These are phyloP conservation scores for Aphelocoma californica DNA, from an alignment of 2,797 vertebrate species.

Conservation along the genomic window DNA sequence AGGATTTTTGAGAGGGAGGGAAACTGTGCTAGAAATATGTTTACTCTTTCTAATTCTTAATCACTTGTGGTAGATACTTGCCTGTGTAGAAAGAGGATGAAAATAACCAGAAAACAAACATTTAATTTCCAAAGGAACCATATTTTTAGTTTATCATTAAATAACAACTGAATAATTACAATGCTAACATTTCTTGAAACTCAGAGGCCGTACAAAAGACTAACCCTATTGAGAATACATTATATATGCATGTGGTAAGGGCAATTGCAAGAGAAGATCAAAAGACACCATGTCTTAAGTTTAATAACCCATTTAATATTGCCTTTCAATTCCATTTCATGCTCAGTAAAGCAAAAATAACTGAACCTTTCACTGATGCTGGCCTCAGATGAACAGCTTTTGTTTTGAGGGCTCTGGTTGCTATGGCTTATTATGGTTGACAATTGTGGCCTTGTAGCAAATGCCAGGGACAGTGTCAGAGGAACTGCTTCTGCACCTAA, in stretches of 20 bases:
- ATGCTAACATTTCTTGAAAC: constrained; percentile 32
- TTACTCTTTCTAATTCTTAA: background rate
- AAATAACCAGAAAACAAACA: background rate
- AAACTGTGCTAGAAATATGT: background rate
- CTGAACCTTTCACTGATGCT: constrained; percentile 66
- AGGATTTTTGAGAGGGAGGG: background rate
- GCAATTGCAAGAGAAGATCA: constrained; percentile 67
- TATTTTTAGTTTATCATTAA: constrained; percentile 20
- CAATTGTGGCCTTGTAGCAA: constrained; percentile 34
- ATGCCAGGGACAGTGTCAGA: background rate
- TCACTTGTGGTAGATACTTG: background rate
- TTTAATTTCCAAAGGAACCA: background rate
- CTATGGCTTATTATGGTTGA: constrained; percentile 48
- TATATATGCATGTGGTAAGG: constrained; percentile 35
- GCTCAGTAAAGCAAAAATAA: constrained; percentile 82
- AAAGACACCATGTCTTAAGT: constrained; percentile 72
- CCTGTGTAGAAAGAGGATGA: background rate
- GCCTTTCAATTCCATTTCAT: constrained; percentile 81
- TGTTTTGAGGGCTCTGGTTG: constrained; percentile 68
- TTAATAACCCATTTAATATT: constrained; percentile 81
- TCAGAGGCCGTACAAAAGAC: constrained; percentile 33
- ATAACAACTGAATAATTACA: constrained; percentile 6
- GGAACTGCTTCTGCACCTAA: background rate
- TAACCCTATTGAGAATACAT: constrained; percentile 21
- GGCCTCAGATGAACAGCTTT: constrained; percentile 69